A percentile compares a stretch with the other conserved stretches of the same genome.
phyloP scores from a whole-genome alignment of 2,888 invertebrate species.

The Spialia ferax region DNA sequence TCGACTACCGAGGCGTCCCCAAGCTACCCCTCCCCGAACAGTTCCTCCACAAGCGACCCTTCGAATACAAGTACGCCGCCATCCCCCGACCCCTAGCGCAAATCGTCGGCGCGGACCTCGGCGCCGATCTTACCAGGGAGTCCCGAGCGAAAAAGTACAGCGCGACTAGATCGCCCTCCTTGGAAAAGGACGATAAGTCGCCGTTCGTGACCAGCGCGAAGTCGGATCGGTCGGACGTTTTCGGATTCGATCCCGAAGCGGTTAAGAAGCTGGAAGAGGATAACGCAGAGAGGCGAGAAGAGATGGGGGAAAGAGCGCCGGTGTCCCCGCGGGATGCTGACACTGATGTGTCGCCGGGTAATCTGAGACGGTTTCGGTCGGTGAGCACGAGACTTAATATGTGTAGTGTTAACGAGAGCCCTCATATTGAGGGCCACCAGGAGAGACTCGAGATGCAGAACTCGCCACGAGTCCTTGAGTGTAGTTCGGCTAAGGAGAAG shows the following conservation, averaged over 20 bases:
- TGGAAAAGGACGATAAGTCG: slow-evolving; percentile 83
- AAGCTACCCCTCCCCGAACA: slow-evolving; percentile 77
- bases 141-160: slow-evolving; percentile 74
- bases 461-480: slow-evolving; percentile 73
- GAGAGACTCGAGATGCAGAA: slow-evolving; percentile 76
- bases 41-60: slow-evolving; percentile 75
- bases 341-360: slow-evolving; percentile 66
- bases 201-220: slow-evolving; percentile 70
- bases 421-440: slow-evolving; percentile 64
- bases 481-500: slow-evolving; percentile 77
- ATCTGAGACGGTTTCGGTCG: slow-evolving; percentile 70
- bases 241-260: slow-evolving; percentile 71
- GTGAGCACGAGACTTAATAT: slow-evolving; percentile 77
- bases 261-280: slow-evolving; percentile 61
- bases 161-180: slow-evolving; percentile 78
- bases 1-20: slow-evolving; percentile 62
- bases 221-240: slow-evolving; percentile 65
- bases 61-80: slow-evolving; percentile 66
- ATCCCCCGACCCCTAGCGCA: slow-evolving; percentile 76
- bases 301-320: slow-evolving; percentile 50
- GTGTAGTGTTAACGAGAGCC: slow-evolving; percentile 70
- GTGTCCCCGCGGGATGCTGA: slow-evolving; percentile 61
- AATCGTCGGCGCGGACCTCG: slow-evolving; percentile 65
- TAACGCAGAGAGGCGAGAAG: slow-evolving; percentile 53
- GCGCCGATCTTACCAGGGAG: slow-evolving; percentile 67